phyloP scores from a whole-genome alignment of 2,888 invertebrate genomes.

The Zygothrica quintamaculata region DNA sequence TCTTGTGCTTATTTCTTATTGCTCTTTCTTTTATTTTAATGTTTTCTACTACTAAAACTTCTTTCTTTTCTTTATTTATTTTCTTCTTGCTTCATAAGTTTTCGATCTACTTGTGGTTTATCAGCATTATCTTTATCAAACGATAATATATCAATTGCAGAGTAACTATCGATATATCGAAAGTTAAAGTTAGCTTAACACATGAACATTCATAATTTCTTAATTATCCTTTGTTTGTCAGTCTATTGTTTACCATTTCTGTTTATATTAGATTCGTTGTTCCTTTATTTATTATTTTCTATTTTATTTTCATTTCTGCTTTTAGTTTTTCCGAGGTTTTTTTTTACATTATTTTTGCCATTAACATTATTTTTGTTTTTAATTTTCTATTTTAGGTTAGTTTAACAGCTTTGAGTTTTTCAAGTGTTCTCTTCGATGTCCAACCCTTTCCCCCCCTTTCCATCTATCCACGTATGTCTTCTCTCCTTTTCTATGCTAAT shows the following conservation, averaged over 20 bases:
- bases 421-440: too few relatives aligned
- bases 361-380: conserved; percentile 1
- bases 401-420: not conserved
- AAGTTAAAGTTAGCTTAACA: too few relatives aligned
- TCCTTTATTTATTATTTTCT: not conserved
- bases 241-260: not conserved
- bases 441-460: not conserved
- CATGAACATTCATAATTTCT: too few relatives aligned
- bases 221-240: not conserved
- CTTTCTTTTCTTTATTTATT: not conserved
- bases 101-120: too few relatives aligned
- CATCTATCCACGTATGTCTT: too few relatives aligned
- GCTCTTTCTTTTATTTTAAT: too few relatives aligned
- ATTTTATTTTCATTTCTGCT: too few relatives aligned
- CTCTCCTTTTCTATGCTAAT: conserved; percentile 40
- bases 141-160: too few relatives aligned
- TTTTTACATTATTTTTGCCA: too few relatives aligned
- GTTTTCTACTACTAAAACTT: conserved; percentile 6
- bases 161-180: too few relatives aligned
- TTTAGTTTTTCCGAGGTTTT: not conserved
- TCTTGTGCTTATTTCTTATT: conserved; percentile 29
- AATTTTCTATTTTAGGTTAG: not conserved
- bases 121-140: too few relatives aligned
- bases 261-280: too few relatives aligned
- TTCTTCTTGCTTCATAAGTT: not conserved